Evolutionary conservation across 30 jellyfish, hydroid and myxozoan species (phyloP), one percentile per base, ranked within the genome.

Genomic region (Pseudorhiza aurosa): DNA sequence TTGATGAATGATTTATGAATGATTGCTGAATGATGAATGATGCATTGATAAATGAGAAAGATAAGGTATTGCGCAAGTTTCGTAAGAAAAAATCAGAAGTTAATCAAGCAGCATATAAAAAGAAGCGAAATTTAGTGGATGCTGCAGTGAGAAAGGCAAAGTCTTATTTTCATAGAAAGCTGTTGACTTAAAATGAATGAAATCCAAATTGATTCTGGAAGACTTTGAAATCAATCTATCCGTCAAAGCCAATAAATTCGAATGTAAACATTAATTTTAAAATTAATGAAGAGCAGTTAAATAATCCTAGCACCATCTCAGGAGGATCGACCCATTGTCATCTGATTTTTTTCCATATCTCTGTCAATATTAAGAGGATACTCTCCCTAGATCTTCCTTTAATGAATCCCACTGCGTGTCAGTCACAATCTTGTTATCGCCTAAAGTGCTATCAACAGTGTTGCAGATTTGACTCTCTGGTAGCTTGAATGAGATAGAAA

Each of bases 351-450:
- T 51, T 40, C 91, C 91, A 80, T 62, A 74, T 57, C 65, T 83
- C 88, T n/a, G 88, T 58, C 72, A 56, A 30, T 80, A 69, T 40
- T 40, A 83, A 72, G 55, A 83, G 95, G 63, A 57, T 27, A 36
- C 82, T 82, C 70, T 69, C 95, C 15, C 83, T 69, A 21, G 88
- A 83, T 68, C 83, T 46, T 58, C 60, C 60, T 71, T 37, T 45
- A 17, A n/a, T 58, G 72, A 78, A 78, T 59, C 90, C 90, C 86
- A 78, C 53, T 78, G 90, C 55, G 19, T 68, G 24, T 82, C 94
- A 82, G 65, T 67, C 57, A 82, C 44, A 35, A 68, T 39, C n/a
- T 55, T 69, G 70, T 25, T 71, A 17, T 71, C 58, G 72, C 30
- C 79, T 9, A 69, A 43, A 47, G 51, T 81, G 51, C 69, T 35